Evolutionary conservation across 2,113 vertebrate species (phyloP).

Genomic region (Hyperoodon ampullatus): DNA sequence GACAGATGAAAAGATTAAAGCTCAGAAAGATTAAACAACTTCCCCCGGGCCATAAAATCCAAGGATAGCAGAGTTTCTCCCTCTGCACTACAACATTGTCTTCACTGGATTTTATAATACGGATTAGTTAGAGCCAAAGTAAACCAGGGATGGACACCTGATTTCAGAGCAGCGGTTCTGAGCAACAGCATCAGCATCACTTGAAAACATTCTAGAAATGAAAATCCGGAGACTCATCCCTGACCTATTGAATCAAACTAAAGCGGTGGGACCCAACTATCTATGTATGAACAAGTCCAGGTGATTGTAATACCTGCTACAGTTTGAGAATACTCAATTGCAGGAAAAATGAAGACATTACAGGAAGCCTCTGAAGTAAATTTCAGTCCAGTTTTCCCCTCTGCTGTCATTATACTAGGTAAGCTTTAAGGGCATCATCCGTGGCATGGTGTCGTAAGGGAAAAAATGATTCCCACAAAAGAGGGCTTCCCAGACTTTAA

Average conservation of each 20-base stretch:
- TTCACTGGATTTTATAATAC: neutral
- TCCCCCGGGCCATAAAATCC: neutral
- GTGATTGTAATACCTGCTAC: neutral
- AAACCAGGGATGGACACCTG: neutral
- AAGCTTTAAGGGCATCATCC: neutral
- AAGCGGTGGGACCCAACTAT: fast-evolving
- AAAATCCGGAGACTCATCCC: neutral
- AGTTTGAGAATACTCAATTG: neutral
- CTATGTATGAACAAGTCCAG: neutral
- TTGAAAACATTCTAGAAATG: neutral
- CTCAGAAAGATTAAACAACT: neutral
- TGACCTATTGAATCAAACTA: neutral
- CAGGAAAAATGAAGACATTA: neutral
- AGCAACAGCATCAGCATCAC: neutral
- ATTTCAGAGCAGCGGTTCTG: neutral
- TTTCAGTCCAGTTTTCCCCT: neutral
- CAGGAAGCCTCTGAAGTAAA: neutral
- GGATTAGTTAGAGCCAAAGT: neutral
- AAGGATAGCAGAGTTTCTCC: neutral
- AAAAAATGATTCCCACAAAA: neutral
- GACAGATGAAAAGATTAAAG: neutral
- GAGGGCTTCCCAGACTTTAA: neutral
- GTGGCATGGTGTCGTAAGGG: neutral
- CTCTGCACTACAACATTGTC: neutral
- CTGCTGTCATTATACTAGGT: neutral